Conservation (phyloP, 2,888 invertebrate species). For the Agriopis marginaria region DNA sequence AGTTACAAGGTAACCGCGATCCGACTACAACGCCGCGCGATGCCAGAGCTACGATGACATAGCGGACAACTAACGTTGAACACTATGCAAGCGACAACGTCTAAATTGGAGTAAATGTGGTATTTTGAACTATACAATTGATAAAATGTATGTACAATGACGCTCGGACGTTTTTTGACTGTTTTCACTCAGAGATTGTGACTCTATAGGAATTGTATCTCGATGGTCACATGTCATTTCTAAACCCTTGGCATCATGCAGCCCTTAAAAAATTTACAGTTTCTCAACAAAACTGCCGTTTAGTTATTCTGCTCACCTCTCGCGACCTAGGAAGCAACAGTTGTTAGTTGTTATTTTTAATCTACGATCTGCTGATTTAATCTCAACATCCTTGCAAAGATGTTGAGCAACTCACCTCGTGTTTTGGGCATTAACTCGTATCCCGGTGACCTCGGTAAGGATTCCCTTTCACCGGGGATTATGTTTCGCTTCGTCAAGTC, state of each 20-base stretch:
- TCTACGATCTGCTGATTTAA: slow-evolving; percentile 40
- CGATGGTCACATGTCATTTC: no score
- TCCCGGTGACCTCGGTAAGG: slow-evolving; percentile 51
- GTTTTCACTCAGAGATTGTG: no score
- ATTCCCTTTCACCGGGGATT: slow-evolving; percentile 60
- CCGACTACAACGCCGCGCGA: no score
- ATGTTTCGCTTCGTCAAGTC: slow-evolving; percentile 49
- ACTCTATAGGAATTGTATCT: no score
- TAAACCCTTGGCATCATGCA: not conserved
- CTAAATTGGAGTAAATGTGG: no score
- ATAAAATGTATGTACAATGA: no score
- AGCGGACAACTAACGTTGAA: no score
- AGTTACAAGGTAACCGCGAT: no score
- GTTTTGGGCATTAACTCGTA: slow-evolving; percentile 58
- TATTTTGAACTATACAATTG: no score
- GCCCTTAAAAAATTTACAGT: not conserved
- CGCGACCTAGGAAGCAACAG: slow-evolving; percentile 2
- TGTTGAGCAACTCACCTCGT: slow-evolving; percentile 56
- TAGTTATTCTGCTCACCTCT: not conserved
- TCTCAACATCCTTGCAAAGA: slow-evolving; percentile 52
- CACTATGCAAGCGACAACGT: no score
- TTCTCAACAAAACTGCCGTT: not conserved
- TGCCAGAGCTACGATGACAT: no score
- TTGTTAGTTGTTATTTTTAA: slow-evolving; percentile 7
- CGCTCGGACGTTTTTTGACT: no score